Evolutionary conservation across 2,888 invertebrate species (phyloP).

Genomic region (Conus canariensis): DNA sequence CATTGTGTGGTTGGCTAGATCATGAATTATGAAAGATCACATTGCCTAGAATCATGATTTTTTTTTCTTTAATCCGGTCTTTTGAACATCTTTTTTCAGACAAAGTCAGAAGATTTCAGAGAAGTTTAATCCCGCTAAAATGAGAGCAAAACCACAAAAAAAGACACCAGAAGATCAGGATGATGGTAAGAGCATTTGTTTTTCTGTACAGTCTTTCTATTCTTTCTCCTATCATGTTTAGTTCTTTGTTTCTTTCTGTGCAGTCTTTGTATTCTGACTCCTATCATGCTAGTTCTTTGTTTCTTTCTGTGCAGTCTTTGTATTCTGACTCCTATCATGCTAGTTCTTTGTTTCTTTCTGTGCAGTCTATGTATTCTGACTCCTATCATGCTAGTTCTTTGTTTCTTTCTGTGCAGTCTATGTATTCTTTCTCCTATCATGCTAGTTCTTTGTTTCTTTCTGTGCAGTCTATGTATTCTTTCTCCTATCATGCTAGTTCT

Average conservation of each 20-base stretch:
- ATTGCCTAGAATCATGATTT: too few species aligned
- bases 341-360: not conserved
- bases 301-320: not conserved
- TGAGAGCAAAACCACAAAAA: not conserved
- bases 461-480: too few species aligned
- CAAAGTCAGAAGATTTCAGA: conserved; percentile 27
- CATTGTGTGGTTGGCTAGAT: too few species aligned
- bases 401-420: not conserved
- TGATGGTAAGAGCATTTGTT: too few species aligned
- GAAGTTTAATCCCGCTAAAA: not conserved
- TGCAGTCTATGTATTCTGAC: not conserved
- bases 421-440: too few species aligned
- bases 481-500: too few species aligned
- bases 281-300: not conserved
- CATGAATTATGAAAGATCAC: too few species aligned
- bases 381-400: not conserved
- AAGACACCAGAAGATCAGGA: not conserved
- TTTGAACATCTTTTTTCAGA: not conserved
- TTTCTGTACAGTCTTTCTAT: not conserved
- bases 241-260: not conserved
- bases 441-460: too few species aligned
- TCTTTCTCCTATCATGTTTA: not conserved
- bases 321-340: too few species aligned
- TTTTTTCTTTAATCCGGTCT: too few species aligned
- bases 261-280: too few species aligned